Base-by-base conservation (phyloP, 2,797 vertebrate genomes). In the Siniperca scherzeri region DNA sequence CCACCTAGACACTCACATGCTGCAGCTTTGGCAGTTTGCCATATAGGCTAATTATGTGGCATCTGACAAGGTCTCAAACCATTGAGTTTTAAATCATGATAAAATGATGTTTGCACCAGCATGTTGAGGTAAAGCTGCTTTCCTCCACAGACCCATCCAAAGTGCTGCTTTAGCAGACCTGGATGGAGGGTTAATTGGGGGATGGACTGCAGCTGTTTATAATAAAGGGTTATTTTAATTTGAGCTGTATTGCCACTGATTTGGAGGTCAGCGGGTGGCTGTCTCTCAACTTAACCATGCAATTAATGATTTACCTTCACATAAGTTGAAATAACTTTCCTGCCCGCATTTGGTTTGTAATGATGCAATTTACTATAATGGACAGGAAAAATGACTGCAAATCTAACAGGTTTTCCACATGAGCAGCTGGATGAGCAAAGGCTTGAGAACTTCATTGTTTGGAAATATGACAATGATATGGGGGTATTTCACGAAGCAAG, bases 81-180 rank as follows among this genome's bases (percentile, higher is more conserved):
- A 82, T 48, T 89, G 90, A 85, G 85, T 93, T 91, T 90, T 93
- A 95, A 30, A 94, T 90, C 83, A 92, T 84, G 89, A 93, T 91
- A 80, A 92, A 92, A 93, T 83, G 73, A 92, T 89, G 84, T 91
- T 91, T 80, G 76, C 83, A 56, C 53, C 67, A 64, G 70, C 60
- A 71, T 62, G 76, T 73, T 0, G 17, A 78, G 74, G 72, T 76
- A 69, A 87, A 80, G 75, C 82, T 60, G 78, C 77, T 74, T 83
- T 46, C 57, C 79, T 77, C 65, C 74, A 74, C 82, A 66, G 79
- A 70, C 72, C 73, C 76, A 30, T 64, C 61, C 69, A 76, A 57
- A 70, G 65, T 83, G 89, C 90, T 93, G 91, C 91, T 61, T 82
- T 53, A 72, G 89, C 84, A 84, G 62, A 83, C 52, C 73, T 78